Percentiles rank a stretch among this genome's conserved stretches.
Evolutionary conservation across 2,113 vertebrate genomes (phyloP).

Genomic region (Cairina moschata): DNA sequence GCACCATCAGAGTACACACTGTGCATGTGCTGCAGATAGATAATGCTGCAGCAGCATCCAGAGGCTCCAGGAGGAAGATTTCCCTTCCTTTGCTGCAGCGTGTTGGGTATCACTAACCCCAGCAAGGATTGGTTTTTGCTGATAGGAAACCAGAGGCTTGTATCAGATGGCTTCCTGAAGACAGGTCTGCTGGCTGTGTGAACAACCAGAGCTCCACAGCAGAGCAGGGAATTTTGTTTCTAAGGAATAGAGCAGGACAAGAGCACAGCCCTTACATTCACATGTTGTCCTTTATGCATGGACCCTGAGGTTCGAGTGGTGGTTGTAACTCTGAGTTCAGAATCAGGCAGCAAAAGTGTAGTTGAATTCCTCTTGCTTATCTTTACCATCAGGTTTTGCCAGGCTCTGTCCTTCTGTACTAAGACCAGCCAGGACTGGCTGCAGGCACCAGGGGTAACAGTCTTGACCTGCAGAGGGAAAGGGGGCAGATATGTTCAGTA

Average conservation of each 20-base stretch:
- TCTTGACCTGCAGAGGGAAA: not conserved
- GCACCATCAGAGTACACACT: not conserved
- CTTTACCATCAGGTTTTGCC: not conserved
- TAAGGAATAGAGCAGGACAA: not conserved
- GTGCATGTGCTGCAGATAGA: not conserved
- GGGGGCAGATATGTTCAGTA: not conserved
- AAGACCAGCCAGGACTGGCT: not conserved
- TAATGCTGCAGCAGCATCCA: not conserved
- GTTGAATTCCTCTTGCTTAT: not conserved
- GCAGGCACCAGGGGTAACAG: not conserved
- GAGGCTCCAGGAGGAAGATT: not conserved
- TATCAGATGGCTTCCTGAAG: not conserved
- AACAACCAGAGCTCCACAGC: not conserved
- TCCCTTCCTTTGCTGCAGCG: not conserved
- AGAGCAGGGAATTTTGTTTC: not conserved
- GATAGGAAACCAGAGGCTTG: not conserved
- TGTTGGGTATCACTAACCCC: not conserved
- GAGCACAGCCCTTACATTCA: not conserved
- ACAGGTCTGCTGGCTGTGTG: not conserved
- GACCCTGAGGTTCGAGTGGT: not conserved
- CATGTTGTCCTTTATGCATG: rapidly evolving
- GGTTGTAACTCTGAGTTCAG: not conserved
- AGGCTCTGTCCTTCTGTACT: not conserved
- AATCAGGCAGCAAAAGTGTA: not conserved
- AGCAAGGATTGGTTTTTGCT: not conserved